Conservation (phyloP, 2,888 invertebrate genomes). For the Drosophila anomalata region DNA sequence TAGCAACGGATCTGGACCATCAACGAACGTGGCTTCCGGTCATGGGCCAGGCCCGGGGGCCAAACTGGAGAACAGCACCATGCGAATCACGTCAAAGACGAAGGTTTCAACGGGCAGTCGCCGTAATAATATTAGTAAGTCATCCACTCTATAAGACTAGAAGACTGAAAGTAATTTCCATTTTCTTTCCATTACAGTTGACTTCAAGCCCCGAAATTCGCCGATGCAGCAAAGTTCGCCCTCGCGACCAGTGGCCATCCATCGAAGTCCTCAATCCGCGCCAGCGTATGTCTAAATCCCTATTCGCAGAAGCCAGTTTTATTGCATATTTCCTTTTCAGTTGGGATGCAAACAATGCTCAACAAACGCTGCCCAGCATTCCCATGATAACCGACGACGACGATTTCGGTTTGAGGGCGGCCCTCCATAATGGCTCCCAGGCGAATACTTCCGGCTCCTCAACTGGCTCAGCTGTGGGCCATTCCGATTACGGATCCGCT, state of each 20-base stretch:
- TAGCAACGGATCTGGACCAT: conserved; percentile 48
- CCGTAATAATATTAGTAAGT: conserved; percentile 83
- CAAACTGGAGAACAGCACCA: conserved; percentile 85
- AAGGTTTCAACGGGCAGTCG: conserved; percentile 86
- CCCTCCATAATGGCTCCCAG: conserved; percentile 63
- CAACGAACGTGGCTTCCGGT: conserved; percentile 1
- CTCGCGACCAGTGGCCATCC: conserved; percentile 76
- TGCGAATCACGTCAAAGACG: conserved; percentile 86
- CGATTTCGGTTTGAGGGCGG: conserved; percentile 75
- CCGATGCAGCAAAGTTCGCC: conserved; percentile 87
- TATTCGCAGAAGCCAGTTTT: conserved; percentile 23
- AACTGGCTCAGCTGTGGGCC: conserved; percentile 57
- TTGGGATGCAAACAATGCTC: conserved; percentile 87
- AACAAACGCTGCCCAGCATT: conserved; percentile 89
- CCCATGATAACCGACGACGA: conserved; percentile 89
- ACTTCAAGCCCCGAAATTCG: conserved; percentile 86
- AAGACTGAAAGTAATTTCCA: background rate
- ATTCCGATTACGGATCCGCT: conserved; percentile 50
- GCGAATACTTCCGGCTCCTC: conserved; percentile 66
- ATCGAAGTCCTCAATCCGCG: conserved; percentile 84
- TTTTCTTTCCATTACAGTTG: conserved; percentile 69
- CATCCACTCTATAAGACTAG: too few relatives aligned
- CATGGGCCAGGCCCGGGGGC: conserved; percentile 34
- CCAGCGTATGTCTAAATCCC: conserved; percentile 80
- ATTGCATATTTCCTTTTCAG: conserved; percentile 77